Conservation (phyloP, 37 sponge, comb jelly and placozoan genomes). For the Oscarella lobularis region DNA sequence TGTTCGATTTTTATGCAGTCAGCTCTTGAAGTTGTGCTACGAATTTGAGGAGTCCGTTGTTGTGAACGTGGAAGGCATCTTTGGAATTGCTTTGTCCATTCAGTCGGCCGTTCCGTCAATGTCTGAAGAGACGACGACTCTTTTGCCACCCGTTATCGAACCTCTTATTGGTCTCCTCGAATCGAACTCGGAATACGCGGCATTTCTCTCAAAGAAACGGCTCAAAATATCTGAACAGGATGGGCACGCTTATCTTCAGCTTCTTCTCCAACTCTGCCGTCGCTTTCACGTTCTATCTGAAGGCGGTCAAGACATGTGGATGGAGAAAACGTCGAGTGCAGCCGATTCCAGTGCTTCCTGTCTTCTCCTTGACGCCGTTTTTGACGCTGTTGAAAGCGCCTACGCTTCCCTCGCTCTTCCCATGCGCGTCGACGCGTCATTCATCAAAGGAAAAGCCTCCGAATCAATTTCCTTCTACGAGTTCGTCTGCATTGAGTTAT, state of each 20-base stretch:
- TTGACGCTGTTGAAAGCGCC: not conserved
- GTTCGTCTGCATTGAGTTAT: not conserved
- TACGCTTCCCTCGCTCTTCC: not conserved
- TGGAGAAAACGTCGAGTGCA: not conserved
- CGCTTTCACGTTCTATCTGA: not conserved
- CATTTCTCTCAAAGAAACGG: not conserved
- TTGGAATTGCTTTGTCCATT: not conserved
- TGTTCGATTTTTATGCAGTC: not conserved
- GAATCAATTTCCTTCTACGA: not conserved
- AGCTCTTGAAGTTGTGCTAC: not conserved
- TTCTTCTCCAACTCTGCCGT: not conserved
- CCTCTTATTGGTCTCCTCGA: not conserved
- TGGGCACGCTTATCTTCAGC: not conserved
- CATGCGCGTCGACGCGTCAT: not conserved
- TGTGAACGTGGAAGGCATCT: not conserved
- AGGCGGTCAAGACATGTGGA: not conserved
- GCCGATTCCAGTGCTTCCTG: not conserved
- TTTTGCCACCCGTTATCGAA: not conserved
- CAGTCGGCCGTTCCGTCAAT: not conserved
- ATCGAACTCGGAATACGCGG: not conserved
- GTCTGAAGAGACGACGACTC: not conserved
- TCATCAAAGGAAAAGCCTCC: not conserved
- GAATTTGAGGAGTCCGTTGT: not conserved
- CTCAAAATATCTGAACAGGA: not conserved
- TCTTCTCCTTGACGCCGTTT: not conserved